Conservation (phyloP, 37 sponge, comb jelly and placozoan species). For the Haliclona indistincta region DNA sequence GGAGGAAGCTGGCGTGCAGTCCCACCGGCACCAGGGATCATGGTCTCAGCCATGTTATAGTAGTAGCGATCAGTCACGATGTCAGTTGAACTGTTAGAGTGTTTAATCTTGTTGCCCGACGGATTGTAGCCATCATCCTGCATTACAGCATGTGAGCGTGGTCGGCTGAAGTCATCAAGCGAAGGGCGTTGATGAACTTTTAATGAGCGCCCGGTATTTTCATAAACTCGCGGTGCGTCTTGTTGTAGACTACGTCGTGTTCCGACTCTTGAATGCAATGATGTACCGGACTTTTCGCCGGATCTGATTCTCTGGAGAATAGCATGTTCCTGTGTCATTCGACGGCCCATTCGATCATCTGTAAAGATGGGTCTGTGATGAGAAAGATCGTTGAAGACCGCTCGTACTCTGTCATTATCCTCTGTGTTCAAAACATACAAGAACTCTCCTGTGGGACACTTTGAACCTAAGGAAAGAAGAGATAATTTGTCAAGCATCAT, state of each 20-base stretch:
- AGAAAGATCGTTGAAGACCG: slow-evolving; percentile 63
- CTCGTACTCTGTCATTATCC: slow-evolving; percentile 33
- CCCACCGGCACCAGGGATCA: no score
- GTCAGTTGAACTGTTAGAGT: background rate
- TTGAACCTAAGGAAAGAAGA: slow-evolving; percentile 41
- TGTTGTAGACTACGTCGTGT: background rate
- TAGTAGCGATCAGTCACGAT: no score
- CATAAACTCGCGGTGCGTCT: background rate
- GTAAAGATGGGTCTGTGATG: slow-evolving; percentile 63
- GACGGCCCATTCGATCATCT: slow-evolving; percentile 51
- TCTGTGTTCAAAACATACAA: slow-evolving; percentile 43
- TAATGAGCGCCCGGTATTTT: no score
- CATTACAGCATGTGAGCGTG: background rate
- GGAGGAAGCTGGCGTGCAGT: background rate
- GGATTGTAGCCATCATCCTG: background rate
- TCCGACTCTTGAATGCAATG: background rate
- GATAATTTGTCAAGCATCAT: no score
- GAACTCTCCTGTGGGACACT: slow-evolving; percentile 59
- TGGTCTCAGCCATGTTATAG: no score
- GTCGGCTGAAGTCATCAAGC: background rate
- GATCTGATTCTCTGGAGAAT: background rate
- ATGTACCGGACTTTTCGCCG: background rate
- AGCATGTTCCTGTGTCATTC: slow-evolving; percentile 44
- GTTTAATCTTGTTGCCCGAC: background rate
- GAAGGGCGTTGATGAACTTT: slow-evolving; percentile 2